Percentiles rank a stretch among this genome's conserved stretches.
phyloP scores from a whole-genome alignment of 2,797 vertebrate genomes.

The Dallia pectoralis region DNA sequence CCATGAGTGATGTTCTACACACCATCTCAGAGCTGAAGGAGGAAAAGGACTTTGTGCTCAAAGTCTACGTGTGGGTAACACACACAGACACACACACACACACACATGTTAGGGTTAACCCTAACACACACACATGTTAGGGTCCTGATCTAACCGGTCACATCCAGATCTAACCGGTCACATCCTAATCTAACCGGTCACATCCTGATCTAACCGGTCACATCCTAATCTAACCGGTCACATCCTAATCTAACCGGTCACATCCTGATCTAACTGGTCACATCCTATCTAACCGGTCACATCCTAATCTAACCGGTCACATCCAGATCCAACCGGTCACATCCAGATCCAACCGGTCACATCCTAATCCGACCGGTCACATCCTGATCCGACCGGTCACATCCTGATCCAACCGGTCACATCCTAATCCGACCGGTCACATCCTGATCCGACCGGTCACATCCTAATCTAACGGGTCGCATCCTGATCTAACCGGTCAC shows the following conservation, averaged over 20 bases:
- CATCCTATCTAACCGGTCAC: background rate
- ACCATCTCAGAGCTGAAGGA: slow-evolving; percentile 95
- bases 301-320: too few relatives aligned
- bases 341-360: too few relatives aligned
- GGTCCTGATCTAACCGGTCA: background rate
- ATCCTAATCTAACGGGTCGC: too few relatives aligned
- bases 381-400: too few relatives aligned
- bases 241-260: too few relatives aligned
- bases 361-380: background rate
- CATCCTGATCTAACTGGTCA: too few relatives aligned
- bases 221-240: too few relatives aligned
- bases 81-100: slow-evolving; percentile 3
- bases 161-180: too few relatives aligned
- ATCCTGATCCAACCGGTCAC: too few relatives aligned
- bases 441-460: too few relatives aligned
- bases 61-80: slow-evolving; percentile 97
- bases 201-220: background rate
- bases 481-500: background rate
- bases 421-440: background rate
- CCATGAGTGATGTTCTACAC: slow-evolving; percentile 93
- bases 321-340: too few relatives aligned
- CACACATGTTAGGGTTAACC: background rate
- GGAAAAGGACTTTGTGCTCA: slow-evolving; percentile 99
- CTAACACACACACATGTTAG: slow-evolving; percentile 4
- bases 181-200: too few relatives aligned